phyloP scores from a whole-genome alignment of 2,113 vertebrate species.

The Corythornis madagascariensis region DNA sequence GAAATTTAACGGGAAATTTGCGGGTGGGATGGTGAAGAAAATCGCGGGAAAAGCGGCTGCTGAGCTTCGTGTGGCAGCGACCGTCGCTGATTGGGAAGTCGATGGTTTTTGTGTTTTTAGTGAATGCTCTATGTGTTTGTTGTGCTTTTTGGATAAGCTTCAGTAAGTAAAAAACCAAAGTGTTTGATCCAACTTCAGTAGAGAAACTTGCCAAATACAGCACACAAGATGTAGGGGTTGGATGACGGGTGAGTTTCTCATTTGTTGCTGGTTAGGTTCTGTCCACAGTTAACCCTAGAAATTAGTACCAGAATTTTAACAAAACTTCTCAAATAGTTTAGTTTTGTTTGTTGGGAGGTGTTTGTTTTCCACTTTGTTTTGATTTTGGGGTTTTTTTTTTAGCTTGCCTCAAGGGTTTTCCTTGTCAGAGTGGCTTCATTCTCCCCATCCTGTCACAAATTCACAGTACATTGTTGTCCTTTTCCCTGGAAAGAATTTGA shows the following conservation, averaged over 20 bases:
- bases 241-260: rapidly evolving
- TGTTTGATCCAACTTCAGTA: rapidly evolving
- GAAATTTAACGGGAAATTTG: too few species aligned
- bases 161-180: neutral
- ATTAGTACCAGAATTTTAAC: neutral
- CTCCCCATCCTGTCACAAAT: neutral
- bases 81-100: rapidly evolving
- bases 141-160: neutral
- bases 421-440: neutral
- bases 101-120: neutral
- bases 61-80: rapidly evolving
- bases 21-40: neutral
- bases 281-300: neutral
- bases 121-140: rapidly evolving
- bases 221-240: rapidly evolving
- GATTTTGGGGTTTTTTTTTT: neutral
- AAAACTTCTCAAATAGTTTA: neutral
- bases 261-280: neutral
- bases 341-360: neutral
- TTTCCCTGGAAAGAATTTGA: neutral
- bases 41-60: rapidly evolving
- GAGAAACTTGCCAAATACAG: rapidly evolving
- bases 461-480: neutral
- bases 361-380: too few species aligned
- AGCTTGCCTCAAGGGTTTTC: neutral